Base-by-base conservation (phyloP, 2,113 vertebrate genomes). In the Anseranas semipalmata region DNA sequence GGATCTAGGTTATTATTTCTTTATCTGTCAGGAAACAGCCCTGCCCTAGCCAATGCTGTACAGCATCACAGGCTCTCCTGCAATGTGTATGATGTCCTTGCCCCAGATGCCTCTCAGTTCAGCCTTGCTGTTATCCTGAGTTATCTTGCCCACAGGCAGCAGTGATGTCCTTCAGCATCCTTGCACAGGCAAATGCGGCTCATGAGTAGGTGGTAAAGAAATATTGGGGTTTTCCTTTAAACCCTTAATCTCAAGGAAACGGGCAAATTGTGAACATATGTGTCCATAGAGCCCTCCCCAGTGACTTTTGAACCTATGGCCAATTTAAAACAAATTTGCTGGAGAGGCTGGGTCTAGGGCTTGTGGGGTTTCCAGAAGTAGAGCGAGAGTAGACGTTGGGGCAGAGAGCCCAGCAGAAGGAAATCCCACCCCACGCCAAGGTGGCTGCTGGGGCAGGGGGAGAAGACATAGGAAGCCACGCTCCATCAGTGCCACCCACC, bases 71-170 rank as follows among this genome's bases (percentile, higher is more conserved):
- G 50, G 43, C 28, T 89, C 53, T 84, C 19, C n/a, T 1, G 1
- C 22, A 20, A 27, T 17, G 59, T 53, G 3, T 21, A 3, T 0
- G 18, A 9, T 8, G 32, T 67, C 30, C 46, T 65, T 13, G 4
- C 43, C 67, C 17, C 22, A 28, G 6, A 2, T 24, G 10, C 60
- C 41, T 33, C 67, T 65, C 52, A 65, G 48, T 37, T 28, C 72
- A 68, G 9, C 28, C 32, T 24, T 1, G 0, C 63, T 35, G 67
- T 55, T 4, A 12, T 1, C 33, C n/a, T n/a, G n/a, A n/a, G n/a
- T n/a, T n/a, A n/a, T 39, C 21, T 67, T 52, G 39, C 4, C 33
- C 12, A 17, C 9, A 4, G 1, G 0, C 11, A 21, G 19, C 15
- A 19, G 14, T 1, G 22, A 17, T 39, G 30, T 59, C 56, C 19